Conservation (phyloP, 2,888 invertebrate species). For the Argyra leucocephala region DNA sequence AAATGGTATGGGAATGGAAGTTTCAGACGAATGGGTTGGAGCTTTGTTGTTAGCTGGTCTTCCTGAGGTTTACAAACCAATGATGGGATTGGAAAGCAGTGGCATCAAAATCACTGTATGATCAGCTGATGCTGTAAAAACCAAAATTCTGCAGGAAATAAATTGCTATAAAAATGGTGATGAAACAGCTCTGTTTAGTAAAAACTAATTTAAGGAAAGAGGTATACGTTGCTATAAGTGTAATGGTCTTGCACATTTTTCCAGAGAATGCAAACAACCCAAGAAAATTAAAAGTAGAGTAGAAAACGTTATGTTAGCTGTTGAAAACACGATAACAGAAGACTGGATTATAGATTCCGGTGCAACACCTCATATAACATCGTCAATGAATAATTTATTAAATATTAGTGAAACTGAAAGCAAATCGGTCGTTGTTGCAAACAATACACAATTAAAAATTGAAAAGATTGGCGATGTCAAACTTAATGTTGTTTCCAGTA, state of each 20-base stretch:
- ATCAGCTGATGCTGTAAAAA: background rate
- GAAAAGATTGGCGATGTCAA: slow-evolving; percentile 18
- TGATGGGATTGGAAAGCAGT: slow-evolving; percentile 26
- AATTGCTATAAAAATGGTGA: background rate
- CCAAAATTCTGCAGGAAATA: background rate
- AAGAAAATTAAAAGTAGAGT: no score
- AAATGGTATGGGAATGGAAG: slow-evolving; percentile 24
- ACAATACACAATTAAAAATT: slow-evolving; percentile 20
- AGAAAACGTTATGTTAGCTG: no score
- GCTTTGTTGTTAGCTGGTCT: slow-evolving; percentile 30
- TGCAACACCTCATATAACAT: background rate
- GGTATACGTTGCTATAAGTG: background rate
- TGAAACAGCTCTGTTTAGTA: background rate
- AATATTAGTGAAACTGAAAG: background rate
- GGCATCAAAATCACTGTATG: no score
- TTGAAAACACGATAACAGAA: no score
- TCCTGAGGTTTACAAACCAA: slow-evolving; percentile 29
- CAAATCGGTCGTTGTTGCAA: slow-evolving; percentile 15
- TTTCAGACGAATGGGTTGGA: slow-evolving; percentile 28
- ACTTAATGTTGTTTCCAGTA: slow-evolving; percentile 24
- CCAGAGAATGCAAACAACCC: no score
- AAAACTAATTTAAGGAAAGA: background rate
- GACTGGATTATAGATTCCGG: slow-evolving; percentile 3
- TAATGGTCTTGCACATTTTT: no score
- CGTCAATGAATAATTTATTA: background rate